Evolutionary conservation across 53 echinoderm and acorn worm genomes (phyloP), one percentile per base, ranked within the genome.

Genomic region (Paelopatides confundens): DNA sequence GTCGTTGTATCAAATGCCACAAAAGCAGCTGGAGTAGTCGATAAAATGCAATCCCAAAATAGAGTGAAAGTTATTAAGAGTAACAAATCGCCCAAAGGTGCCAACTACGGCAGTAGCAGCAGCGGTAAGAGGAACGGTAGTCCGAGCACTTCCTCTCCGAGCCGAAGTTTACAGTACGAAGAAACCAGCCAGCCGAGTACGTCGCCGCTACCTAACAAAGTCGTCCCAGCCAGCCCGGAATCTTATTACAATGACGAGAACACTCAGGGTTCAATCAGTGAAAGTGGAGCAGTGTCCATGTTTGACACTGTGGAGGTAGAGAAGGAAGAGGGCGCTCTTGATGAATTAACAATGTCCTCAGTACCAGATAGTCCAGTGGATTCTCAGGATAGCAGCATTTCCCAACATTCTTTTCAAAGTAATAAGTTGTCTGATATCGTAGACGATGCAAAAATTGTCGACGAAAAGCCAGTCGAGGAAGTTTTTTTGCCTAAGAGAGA

Each of bases 401-500:
- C 79, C 29, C 53, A 50, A 34, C 79, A 79, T 48, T 79, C 79
- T 3, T 26, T 31, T 17, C 30, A 52, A n/a, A 52, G 79, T 53
- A 78, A 52, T 53, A 54, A 79, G 21, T 15, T 67, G 18, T 67
- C 68, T 2, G 79, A 79, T 24, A 29, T 52, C 31, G 79, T 13
- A 31, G 79, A 51, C 13, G 79, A 79, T 4, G 7, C 23, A 1
- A 18, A 8, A 1, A 51, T 26, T 28, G 21, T 31, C 18, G 58
- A 1, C 11, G 79, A 79, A 15, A 21, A 52, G 21, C 40, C 39
- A 10, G 26, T 24, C 2, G 23, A 18, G 23, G 89, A 92, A 47
- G 89, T 82, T 64, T 91, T 88, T 11, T 69, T 77, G 12, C 27
- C 87, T 4, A 85, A 63, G 1, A 27, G 35, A 23, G 87, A 82